Evolutionary conservation across 2,888 invertebrate species (phyloP).

Genomic region (Gryllus longicercus): DNA sequence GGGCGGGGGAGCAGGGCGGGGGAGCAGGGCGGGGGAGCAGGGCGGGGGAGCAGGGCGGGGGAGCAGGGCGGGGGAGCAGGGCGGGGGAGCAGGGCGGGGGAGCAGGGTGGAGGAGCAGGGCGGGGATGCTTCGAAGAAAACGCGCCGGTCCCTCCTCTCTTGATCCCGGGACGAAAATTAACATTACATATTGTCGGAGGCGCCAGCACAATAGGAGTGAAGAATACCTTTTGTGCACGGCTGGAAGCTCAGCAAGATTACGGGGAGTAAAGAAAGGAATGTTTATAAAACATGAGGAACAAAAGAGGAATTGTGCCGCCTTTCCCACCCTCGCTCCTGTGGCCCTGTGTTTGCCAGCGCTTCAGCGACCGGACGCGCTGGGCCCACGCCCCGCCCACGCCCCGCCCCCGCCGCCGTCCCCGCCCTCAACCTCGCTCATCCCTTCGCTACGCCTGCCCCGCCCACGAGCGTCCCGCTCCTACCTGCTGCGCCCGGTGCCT

Average conservation of each 20-base stretch:
- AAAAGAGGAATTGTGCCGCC: neutral
- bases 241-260: neutral
- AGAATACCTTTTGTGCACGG: neutral
- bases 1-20: neutral
- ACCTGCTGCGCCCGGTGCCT: no score
- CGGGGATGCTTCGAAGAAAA: neutral
- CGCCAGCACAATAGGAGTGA: slow-evolving; percentile 4
- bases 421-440: no score
- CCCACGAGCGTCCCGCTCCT: no score
- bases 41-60: neutral
- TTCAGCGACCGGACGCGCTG: neutral
- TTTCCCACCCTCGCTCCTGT: neutral
- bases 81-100: neutral
- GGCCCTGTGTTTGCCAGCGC: neutral
- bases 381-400: no score
- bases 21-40: neutral
- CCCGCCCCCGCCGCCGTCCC: no score
- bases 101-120: neutral
- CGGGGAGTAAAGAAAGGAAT: neutral
- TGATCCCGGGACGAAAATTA: slow-evolving; percentile 17
- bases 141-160: neutral
- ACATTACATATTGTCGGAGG: slow-evolving; percentile 7
- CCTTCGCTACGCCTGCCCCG: no score
- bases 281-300: slow-evolving; percentile 17
- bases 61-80: neutral